phyloP scores from a whole-genome alignment of 92 coral and sea anemone species.

The Plumapathes pennacea region DNA sequence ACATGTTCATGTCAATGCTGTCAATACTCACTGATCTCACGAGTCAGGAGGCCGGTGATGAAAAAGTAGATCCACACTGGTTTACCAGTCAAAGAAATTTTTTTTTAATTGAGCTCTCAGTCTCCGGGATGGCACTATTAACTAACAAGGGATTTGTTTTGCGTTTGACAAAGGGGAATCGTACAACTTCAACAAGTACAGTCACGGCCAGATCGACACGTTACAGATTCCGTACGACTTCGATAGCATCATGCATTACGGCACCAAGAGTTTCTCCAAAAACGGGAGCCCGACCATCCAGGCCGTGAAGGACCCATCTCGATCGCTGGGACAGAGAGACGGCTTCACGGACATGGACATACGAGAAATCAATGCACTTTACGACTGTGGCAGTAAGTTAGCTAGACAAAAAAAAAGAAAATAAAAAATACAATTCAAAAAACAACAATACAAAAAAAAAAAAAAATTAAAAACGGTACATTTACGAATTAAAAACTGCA shows the following conservation, averaged over 20 bases:
- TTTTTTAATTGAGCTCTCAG: no score
- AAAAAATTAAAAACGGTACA: no score
- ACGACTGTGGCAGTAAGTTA: conserved; percentile 84
- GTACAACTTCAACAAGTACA: conserved; percentile 78
- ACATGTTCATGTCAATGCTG: no score
- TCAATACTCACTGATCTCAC: no score
- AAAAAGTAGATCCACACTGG: no score
- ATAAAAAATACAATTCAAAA: no score
- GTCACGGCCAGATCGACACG: conserved; percentile 49
- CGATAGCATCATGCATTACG: conserved; percentile 90
- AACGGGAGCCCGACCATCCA: conserved; percentile 68
- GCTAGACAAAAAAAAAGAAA: no score
- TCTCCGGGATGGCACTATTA: no score
- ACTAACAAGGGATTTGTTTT: neutral
- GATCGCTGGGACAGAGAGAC: conserved; percentile 64
- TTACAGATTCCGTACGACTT: conserved; percentile 74
- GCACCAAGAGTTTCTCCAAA: conserved; percentile 58
- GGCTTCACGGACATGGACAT: conserved; percentile 66
- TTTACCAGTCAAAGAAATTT: no score
- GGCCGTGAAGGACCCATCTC: conserved; percentile 42
- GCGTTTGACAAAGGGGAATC: conserved; percentile 24
- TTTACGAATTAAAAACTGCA: no score
- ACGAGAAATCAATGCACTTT: conserved; percentile 72
- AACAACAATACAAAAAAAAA: no score
- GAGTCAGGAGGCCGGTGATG: no score